A percentile compares a stretch with the other conserved stretches of the same genome.
Evolutionary conservation across 2,888 invertebrate genomes (phyloP).

Genomic region (Chouioia cunea): DNA sequence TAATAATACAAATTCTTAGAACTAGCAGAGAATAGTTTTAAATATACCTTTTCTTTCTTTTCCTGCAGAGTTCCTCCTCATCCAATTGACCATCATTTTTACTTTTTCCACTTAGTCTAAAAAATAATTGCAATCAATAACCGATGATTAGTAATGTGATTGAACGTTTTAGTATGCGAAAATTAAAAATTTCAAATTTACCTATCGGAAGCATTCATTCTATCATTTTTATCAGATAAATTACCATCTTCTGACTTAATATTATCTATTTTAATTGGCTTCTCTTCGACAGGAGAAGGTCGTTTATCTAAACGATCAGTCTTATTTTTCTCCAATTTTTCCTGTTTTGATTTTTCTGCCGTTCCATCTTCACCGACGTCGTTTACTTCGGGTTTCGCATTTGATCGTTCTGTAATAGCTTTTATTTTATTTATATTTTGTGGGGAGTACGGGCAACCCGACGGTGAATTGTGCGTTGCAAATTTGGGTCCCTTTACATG

Average conservation of each 20-base stretch:
- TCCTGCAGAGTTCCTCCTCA: constrained; percentile 61
- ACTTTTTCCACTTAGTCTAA: constrained; percentile 57
- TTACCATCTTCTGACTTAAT: constrained; percentile 64
- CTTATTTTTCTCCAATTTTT: constrained; percentile 61
- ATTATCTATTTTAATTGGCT: constrained; percentile 57
- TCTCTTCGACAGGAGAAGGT: constrained; percentile 55
- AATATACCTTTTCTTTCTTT: constrained; percentile 61
- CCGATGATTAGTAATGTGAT: neutral
- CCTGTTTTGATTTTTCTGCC: constrained; percentile 47
- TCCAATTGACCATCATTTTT: constrained; percentile 63
- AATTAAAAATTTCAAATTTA: constrained; percentile 39
- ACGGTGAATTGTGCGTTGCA: constrained; percentile 79
- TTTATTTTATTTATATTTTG: constrained; percentile 71
- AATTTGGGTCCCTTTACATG: constrained; percentile 84
- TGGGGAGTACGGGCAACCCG: constrained; percentile 82
- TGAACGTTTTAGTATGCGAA: constrained; percentile 1
- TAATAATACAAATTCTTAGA: no score
- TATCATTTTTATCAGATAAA: constrained; percentile 61
- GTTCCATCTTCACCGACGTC: constrained; percentile 62
- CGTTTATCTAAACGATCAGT: constrained; percentile 57
- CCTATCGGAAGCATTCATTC: constrained; percentile 60
- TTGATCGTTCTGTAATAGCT: constrained; percentile 70
- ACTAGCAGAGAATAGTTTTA: neutral
- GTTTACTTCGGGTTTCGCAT: constrained; percentile 66
- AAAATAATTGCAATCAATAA: constrained; percentile 19